Percentiles rank a stretch among this genome's conserved stretches.
Conservation (phyloP, 2,113 vertebrate genomes). For the Leiothrix lutea region DNA sequence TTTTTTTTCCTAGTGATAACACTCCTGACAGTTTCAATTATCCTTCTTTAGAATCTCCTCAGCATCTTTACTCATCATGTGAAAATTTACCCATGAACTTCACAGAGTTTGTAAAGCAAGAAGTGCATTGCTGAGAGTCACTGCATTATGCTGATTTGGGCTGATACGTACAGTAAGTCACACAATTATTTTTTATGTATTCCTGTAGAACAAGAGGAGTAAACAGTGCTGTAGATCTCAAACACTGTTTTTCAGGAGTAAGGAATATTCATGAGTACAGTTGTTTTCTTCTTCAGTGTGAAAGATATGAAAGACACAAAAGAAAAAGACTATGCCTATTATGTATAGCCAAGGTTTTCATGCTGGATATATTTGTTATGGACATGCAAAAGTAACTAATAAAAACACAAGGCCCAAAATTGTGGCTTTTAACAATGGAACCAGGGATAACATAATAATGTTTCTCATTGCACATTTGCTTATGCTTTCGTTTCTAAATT, state of each 20-base stretch:
- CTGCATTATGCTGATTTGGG: background rate
- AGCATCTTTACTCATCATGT: background rate
- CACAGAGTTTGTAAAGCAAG: background rate
- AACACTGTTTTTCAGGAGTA: background rate
- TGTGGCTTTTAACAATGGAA: background rate
- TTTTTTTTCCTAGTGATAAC: background rate
- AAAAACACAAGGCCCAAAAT: background rate
- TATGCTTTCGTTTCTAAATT: background rate
- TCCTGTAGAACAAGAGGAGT: background rate
- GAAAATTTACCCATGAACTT: background rate
- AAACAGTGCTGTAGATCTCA: background rate
- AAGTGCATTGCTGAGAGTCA: background rate
- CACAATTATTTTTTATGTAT: background rate
- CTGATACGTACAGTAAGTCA: accelerated
- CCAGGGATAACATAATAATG: background rate
- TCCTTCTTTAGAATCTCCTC: background rate
- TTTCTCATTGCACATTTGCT: background rate
- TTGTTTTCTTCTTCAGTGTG: background rate
- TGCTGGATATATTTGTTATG: background rate
- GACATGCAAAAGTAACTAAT: background rate
- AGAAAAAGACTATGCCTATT: background rate
- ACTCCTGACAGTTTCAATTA: background rate
- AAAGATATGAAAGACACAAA: background rate
- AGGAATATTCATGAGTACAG: background rate
- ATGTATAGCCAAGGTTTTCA: background rate